Evolutionary conservation across 2,113 vertebrate species (phyloP).

Genomic region (Columba livia): DNA sequence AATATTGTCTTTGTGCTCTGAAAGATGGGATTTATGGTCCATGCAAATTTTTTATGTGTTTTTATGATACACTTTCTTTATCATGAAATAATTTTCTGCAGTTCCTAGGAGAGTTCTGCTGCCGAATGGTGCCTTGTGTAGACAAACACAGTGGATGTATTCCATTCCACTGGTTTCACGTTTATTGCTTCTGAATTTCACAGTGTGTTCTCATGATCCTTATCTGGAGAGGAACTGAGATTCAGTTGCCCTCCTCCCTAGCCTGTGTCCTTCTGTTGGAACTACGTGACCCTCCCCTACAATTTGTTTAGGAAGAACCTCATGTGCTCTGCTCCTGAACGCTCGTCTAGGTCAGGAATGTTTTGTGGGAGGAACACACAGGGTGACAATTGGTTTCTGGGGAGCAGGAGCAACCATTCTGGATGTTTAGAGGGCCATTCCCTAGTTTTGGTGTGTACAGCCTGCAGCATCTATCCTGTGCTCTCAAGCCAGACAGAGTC

Average conservation of each 20-base stretch:
- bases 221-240: neutral
- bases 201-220: neutral
- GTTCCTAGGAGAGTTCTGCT: neutral
- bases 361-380: neutral
- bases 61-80: neutral
- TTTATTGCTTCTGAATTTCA: neutral
- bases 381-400: neutral
- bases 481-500: neutral
- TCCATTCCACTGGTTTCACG: neutral
- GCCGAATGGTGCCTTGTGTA: too few species aligned
- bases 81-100: neutral
- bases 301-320: neutral
- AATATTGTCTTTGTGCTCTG: neutral
- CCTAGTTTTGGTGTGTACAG: neutral
- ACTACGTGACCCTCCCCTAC: neutral
- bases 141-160: neutral
- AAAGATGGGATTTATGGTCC: neutral
- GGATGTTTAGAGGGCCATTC: neutral
- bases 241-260: neutral
- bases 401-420: neutral
- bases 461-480: neutral
- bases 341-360: neutral
- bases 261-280: neutral
- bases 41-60: neutral
- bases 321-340: rapidly evolving